Percentiles rank a stretch among this genome's conserved stretches.
Evolutionary conservation across 2,797 vertebrate species (phyloP).

Genomic region (Tiaroga cobitis): DNA sequence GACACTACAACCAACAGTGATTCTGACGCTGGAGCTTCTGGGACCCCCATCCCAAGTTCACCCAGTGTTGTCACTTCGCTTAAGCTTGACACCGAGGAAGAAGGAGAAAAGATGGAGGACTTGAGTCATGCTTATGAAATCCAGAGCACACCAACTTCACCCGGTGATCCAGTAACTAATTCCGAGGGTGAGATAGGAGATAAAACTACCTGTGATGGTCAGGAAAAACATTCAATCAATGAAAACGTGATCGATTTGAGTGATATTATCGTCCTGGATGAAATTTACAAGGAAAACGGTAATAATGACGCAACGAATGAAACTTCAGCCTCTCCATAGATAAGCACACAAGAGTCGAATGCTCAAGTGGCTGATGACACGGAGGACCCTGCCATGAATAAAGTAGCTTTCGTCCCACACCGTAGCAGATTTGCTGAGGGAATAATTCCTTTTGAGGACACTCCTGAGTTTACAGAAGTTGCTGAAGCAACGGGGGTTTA

Average conservation of each 20-base stretch:
- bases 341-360: neutral
- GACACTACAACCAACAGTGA: conserved; percentile 87
- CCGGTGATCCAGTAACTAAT: neutral
- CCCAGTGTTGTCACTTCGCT: conserved; percentile 82
- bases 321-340: neutral
- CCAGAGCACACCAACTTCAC: conserved; percentile 51
- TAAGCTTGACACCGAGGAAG: conserved; percentile 71
- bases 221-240: neutral
- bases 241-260: conserved; percentile 14
- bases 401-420: conserved; percentile 82
- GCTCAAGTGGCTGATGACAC: conserved; percentile 46
- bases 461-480: conserved; percentile 95
- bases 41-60: conserved; percentile 84
- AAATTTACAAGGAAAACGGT: conserved; percentile 32
- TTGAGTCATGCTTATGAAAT: conserved; percentile 50
- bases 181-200: conserved; percentile 43
- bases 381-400: conserved; percentile 53
- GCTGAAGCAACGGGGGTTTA: conserved; percentile 93
- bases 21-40: conserved; percentile 79
- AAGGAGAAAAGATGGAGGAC: conserved; percentile 61
- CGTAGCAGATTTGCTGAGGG: conserved; percentile 93
- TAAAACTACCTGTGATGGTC: neutral
- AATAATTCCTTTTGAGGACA: conserved; percentile 95
- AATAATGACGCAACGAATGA: conserved; percentile 10
- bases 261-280: conserved; percentile 59